These are phyloP conservation scores for Dryomyza anilis DNA, from an alignment of 2,888 invertebrate species.

Conservation along the genomic window DNA sequence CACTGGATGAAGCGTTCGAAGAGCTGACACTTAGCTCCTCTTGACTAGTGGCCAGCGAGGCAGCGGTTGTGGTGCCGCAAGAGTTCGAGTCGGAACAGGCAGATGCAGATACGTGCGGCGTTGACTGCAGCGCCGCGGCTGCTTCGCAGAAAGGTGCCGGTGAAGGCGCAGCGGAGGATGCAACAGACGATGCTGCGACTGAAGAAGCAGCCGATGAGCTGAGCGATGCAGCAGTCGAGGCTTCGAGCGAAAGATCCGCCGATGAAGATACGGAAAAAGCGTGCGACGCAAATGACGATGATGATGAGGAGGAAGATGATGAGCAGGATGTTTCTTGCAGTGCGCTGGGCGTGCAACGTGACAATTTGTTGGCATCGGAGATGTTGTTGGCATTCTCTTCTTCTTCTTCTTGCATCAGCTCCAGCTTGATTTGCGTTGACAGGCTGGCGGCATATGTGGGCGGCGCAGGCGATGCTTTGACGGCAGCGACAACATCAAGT, in stretches of 20 bases:
- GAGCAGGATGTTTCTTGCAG: slow-evolving; percentile 42
- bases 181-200: slow-evolving; percentile 58
- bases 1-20: slow-evolving; percentile 23
- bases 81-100: slow-evolving; percentile 35
- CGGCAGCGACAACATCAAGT: too few relatives aligned
- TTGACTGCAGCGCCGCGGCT: slow-evolving; percentile 34
- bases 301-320: slow-evolving; percentile 48
- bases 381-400: too few relatives aligned
- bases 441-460: slow-evolving; percentile 34
- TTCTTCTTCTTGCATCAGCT: slow-evolving; percentile 41
- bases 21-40: slow-evolving; percentile 23
- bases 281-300: slow-evolving; percentile 47
- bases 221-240: slow-evolving; percentile 60
- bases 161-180: slow-evolving; percentile 60
- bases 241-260: slow-evolving; percentile 55
- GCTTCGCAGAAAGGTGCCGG: slow-evolving; percentile 38
- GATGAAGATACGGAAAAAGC: slow-evolving; percentile 47
- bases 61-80: slow-evolving; percentile 26
- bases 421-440: slow-evolving; percentile 43
- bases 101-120: slow-evolving; percentile 32
- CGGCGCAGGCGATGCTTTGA: slow-evolving; percentile 35
- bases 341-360: slow-evolving; percentile 9
- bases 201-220: slow-evolving; percentile 59
- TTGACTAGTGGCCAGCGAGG: slow-evolving; percentile 29
- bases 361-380: slow-evolving; percentile 35